Evolutionary conservation across 2,888 invertebrate genomes (phyloP).

Genomic region (Tetheella fluctuosa): DNA sequence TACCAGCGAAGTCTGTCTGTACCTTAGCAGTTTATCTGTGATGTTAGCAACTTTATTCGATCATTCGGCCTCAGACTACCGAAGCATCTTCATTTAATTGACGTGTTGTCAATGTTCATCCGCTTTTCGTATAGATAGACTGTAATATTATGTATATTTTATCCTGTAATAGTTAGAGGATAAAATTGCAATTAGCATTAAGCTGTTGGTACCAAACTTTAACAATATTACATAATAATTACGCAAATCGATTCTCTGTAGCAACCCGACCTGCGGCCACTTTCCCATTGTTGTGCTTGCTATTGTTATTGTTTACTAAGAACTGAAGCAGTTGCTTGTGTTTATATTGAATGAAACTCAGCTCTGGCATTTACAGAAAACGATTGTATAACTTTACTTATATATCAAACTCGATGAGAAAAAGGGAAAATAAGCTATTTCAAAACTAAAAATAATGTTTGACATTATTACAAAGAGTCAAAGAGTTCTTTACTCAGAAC

Average conservation of each 20-base stretch:
- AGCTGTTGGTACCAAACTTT: neutral
- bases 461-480: neutral
- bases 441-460: neutral
- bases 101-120: no score
- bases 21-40: no score
- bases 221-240: slow-evolving; percentile 23
- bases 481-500: neutral
- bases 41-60: no score
- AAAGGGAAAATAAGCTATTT: neutral
- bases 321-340: slow-evolving; percentile 44
- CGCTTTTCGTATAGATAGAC: no score
- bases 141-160: no score
- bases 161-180: neutral
- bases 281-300: slow-evolving; percentile 33
- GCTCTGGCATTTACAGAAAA: slow-evolving; percentile 38
- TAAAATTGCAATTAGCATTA: neutral
- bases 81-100: no score
- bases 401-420: slow-evolving; percentile 14
- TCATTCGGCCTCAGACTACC: neutral
- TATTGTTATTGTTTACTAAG: slow-evolving; percentile 59
- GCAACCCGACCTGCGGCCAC: slow-evolving; percentile 35
- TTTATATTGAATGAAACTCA: slow-evolving; percentile 53
- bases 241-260: slow-evolving; percentile 42
- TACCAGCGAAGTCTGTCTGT: no score
- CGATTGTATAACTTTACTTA: slow-evolving; percentile 36